phyloP scores from a whole-genome alignment of 2,888 invertebrate species.

The Megamerina dolium region DNA sequence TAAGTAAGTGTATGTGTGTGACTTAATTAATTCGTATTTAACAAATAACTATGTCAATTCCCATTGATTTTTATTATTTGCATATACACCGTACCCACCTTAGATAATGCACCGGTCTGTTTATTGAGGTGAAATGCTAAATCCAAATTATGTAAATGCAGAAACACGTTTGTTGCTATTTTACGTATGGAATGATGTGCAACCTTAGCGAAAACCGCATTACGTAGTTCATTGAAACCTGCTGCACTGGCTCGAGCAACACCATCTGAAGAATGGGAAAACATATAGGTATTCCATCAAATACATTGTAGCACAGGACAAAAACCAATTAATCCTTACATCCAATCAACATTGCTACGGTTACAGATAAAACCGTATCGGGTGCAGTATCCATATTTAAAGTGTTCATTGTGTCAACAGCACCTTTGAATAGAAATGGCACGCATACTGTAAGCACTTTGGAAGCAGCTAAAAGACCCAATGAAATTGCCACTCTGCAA shows the following conservation, averaged over 20 bases:
- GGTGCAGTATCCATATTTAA: conserved; percentile 74
- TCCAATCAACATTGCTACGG: conserved; percentile 75
- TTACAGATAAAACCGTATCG: conserved; percentile 70
- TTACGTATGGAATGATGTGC: conserved; percentile 94
- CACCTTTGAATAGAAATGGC: conserved; percentile 93
- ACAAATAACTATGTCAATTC: too few relatives aligned
- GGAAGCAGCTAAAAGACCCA: conserved; percentile 71
- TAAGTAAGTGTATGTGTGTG: not conserved
- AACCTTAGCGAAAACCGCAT: conserved; percentile 96
- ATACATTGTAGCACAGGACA: not conserved
- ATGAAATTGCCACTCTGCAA: conserved; percentile 75
- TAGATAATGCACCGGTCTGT: conserved; percentile 93
- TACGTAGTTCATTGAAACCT: conserved; percentile 91
- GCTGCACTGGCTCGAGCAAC: conserved; percentile 84
- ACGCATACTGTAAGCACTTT: conserved; percentile 87
- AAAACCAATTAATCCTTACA: conserved; percentile 59
- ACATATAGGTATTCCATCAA: not conserved
- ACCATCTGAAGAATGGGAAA: conserved; percentile 67
- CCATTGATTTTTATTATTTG: not conserved
- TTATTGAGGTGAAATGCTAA: conserved; percentile 87
- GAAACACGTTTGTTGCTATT: conserved; percentile 91
- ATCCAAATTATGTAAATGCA: conserved; percentile 91
- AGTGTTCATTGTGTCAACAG: conserved; percentile 79
- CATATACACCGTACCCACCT: conserved; percentile 53
- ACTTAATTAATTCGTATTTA: not conserved